These are phyloP conservation scores for Caradrina kadenii DNA, from an alignment of 2,888 invertebrate species.

Conservation along the genomic window DNA sequence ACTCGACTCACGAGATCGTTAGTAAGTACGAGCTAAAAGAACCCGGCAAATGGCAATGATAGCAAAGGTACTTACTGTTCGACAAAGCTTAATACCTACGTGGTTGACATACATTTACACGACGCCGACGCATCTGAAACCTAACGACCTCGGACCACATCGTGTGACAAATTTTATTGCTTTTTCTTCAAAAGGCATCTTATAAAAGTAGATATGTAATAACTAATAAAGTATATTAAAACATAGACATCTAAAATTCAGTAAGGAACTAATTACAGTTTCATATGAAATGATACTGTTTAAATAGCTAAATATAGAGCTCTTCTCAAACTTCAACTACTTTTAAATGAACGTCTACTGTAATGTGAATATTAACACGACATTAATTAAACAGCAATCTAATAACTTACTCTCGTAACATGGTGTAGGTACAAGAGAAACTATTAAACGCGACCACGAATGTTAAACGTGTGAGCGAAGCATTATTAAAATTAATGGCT, in stretches of 20 bases:
- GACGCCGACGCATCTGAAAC: slow-evolving; percentile 47
- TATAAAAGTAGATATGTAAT: slow-evolving; percentile 5
- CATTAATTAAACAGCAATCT: slow-evolving; percentile 56
- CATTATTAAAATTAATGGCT: slow-evolving; percentile 84
- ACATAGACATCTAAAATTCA: slow-evolving; percentile 15
- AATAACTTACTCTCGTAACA: slow-evolving; percentile 61
- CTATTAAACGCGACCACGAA: slow-evolving; percentile 68
- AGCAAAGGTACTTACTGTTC: slow-evolving; percentile 21
- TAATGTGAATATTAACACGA: slow-evolving; percentile 42
- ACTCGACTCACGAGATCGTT: slow-evolving; percentile 51
- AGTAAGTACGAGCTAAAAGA: slow-evolving; percentile 46
- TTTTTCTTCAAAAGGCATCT: neutral
- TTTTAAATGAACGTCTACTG: slow-evolving; percentile 27
- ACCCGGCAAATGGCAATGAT: slow-evolving; percentile 41
- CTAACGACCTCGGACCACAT: slow-evolving; percentile 21
- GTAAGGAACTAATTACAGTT: slow-evolving; percentile 1
- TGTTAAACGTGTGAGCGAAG: slow-evolving; percentile 68
- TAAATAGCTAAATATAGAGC: slow-evolving; percentile 5
- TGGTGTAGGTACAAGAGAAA: slow-evolving; percentile 63
- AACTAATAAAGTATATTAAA: slow-evolving; percentile 5
- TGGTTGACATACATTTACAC: slow-evolving; percentile 46
- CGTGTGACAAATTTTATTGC: slow-evolving; percentile 5
- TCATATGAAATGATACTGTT: slow-evolving; percentile 29
- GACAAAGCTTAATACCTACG: slow-evolving; percentile 34
- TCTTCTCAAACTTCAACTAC: neutral